A percentile compares a stretch with the other conserved stretches of the same genome.
Conservation (phyloP, 1,140 invertebrate genomes). For the Macrotrachela quadricornifera region DNA sequence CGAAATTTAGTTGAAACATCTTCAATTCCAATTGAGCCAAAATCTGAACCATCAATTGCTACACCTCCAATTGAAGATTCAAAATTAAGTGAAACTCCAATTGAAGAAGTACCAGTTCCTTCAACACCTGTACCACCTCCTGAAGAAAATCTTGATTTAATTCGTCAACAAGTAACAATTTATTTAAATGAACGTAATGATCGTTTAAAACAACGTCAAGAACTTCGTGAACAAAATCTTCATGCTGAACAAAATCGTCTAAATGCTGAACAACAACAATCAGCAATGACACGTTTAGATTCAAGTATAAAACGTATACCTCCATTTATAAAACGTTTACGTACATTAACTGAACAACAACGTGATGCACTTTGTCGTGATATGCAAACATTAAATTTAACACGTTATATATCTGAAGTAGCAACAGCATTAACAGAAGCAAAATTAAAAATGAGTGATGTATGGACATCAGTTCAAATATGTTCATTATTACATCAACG, state of each 20-base stretch:
- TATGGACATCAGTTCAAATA: conserved; percentile 56
- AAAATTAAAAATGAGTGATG: conserved; percentile 55
- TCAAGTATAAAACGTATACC: conserved; percentile 90
- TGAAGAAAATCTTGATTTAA: conserved; percentile 31
- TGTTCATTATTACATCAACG: conserved; percentile 67
- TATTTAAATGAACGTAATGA: conserved; percentile 6
- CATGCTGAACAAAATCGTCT: conserved; percentile 26
- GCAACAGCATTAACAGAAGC: conserved; percentile 71
- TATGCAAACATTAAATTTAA: conserved; percentile 55
- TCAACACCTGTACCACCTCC: conserved; percentile 46
- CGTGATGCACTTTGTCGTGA: conserved; percentile 67
- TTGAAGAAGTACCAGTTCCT: neutral
- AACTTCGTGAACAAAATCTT: neutral
- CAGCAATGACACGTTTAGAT: conserved; percentile 39
- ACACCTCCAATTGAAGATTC: no score
- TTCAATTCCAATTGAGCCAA: no score
- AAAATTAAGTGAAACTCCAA: neutral
- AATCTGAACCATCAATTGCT: no score
- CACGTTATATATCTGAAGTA: conserved; percentile 58
- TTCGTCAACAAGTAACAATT: neutral
- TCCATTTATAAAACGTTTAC: conserved; percentile 80
- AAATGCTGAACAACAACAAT: conserved; percentile 38
- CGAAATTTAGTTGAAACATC: no score
- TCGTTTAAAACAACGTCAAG: conserved; percentile 2
- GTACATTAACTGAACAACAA: conserved; percentile 64